Percentiles rank a stretch among this genome's conserved stretches.
These are phyloP conservation scores for Bufo gargarizans DNA, from an alignment of 2,113 vertebrate genomes.

Conservation along the genomic window DNA sequence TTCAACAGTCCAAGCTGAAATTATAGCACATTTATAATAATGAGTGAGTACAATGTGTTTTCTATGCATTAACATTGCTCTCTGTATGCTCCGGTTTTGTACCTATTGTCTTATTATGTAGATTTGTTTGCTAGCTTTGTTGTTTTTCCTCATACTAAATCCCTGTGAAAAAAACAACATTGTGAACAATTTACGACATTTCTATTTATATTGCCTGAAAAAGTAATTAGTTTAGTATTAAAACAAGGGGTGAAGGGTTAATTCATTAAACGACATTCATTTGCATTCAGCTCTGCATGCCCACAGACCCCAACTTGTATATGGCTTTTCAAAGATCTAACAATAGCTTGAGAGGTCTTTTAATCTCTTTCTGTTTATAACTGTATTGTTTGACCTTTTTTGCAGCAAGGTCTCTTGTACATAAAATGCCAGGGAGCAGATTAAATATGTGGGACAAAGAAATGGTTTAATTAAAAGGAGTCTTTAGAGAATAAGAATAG, in stretches of 20 bases:
- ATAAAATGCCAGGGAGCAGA: conserved; percentile 85
- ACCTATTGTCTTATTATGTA: conserved; percentile 6
- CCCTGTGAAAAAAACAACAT: background rate
- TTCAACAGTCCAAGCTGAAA: background rate
- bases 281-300: conserved; percentile 27
- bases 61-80: conserved; percentile 6
- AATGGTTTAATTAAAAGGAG: conserved; percentile 86
- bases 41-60: background rate
- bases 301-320: conserved; percentile 28
- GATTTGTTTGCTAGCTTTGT: conserved; percentile 25
- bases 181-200: conserved; percentile 10
- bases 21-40: background rate
- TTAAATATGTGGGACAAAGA: conserved; percentile 84
- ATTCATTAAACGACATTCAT: conserved; percentile 39
- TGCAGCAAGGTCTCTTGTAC: conserved; percentile 82
- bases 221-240: conserved; percentile 40
- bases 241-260: conserved; percentile 26
- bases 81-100: background rate
- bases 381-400: conserved; percentile 83
- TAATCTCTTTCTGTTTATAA: conserved; percentile 87
- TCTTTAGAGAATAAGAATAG: conserved; percentile 80
- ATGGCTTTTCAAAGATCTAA: conserved; percentile 70
- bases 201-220: conserved; percentile 5
- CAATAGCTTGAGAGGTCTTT: conserved; percentile 82
- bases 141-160: background rate